Evolutionary conservation across 2,888 invertebrate species (phyloP).

Genomic region (Zeuzera pyrina): DNA sequence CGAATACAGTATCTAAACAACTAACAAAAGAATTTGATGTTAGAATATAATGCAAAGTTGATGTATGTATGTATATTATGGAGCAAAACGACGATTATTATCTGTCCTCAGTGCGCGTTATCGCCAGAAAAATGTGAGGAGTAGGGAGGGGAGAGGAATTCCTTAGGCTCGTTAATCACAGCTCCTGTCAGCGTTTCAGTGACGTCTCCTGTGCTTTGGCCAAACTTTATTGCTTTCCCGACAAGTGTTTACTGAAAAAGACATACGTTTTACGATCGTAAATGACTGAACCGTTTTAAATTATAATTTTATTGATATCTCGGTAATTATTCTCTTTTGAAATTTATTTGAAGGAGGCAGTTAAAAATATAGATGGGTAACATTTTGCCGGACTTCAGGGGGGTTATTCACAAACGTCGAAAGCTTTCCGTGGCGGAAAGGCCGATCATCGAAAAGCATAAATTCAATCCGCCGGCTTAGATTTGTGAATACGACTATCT

Average conservation of each 20-base stretch:
- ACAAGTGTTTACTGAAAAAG: constrained; percentile 41
- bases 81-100: constrained; percentile 5
- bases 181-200: constrained; percentile 35
- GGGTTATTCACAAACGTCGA: too few species aligned
- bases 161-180: constrained; percentile 55
- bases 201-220: constrained; percentile 36
- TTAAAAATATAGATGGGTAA: too few species aligned
- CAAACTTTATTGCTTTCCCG: constrained; percentile 44
- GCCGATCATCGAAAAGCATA: too few species aligned
- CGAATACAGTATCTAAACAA: too few species aligned
- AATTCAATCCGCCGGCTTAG: too few species aligned
- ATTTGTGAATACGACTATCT: too few species aligned
- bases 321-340: too few species aligned
- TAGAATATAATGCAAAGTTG: neutral
- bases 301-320: constrained; percentile 34
- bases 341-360: too few species aligned
- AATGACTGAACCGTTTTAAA: constrained; percentile 40
- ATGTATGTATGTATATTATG: constrained; percentile 1
- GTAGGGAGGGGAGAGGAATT: constrained; percentile 21
- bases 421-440: too few species aligned
- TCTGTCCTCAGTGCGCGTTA: constrained; percentile 5
- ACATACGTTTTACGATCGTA: constrained; percentile 34
- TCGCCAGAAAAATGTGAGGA: constrained; percentile 8
- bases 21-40: too few species aligned
- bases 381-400: too few species aligned